phyloP scores from a whole-genome alignment of 2,888 invertebrate genomes.

The Caenorhabditis uteleia region DNA sequence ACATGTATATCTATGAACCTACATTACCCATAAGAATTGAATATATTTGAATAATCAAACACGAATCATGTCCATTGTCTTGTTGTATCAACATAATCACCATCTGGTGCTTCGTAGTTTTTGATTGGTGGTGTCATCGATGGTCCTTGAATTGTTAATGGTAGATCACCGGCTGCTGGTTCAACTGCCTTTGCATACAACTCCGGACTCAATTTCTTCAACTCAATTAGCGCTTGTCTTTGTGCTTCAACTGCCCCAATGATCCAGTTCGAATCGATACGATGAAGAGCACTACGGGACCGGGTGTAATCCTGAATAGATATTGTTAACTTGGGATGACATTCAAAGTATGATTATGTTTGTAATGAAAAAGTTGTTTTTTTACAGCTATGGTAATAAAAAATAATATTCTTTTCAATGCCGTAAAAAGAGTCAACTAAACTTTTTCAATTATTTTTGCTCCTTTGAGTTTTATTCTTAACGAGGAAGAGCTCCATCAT shows the following conservation, averaged over 20 bases:
- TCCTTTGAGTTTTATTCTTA: no score
- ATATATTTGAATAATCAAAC: no score
- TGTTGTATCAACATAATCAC: conserved; percentile 84
- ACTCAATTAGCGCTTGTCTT: conserved; percentile 81
- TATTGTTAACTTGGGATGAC: no score
- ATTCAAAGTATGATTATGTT: background rate
- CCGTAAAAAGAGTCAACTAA: no score
- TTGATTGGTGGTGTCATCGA: conserved; percentile 83
- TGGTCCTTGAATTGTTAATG: conserved; percentile 80
- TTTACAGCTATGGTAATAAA: no score
- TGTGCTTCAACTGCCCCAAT: conserved; percentile 79
- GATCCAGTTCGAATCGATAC: conserved; percentile 77
- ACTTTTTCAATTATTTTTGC: no score
- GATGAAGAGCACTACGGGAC: conserved; percentile 42
- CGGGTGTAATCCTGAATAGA: conserved; percentile 46
- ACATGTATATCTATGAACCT: no score
- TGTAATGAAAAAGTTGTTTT: no score
- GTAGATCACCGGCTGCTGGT: conserved; percentile 77
- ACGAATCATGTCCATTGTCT: conserved; percentile 44
- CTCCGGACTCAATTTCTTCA: conserved; percentile 83
- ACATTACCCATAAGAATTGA: conserved; percentile 5
- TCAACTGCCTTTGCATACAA: conserved; percentile 79
- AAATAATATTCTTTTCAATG: no score
- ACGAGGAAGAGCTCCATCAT: no score
- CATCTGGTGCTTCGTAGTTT: conserved; percentile 84